phyloP scores from a whole-genome alignment of 2,113 vertebrate species.

The Gallinago jamesoni region DNA sequence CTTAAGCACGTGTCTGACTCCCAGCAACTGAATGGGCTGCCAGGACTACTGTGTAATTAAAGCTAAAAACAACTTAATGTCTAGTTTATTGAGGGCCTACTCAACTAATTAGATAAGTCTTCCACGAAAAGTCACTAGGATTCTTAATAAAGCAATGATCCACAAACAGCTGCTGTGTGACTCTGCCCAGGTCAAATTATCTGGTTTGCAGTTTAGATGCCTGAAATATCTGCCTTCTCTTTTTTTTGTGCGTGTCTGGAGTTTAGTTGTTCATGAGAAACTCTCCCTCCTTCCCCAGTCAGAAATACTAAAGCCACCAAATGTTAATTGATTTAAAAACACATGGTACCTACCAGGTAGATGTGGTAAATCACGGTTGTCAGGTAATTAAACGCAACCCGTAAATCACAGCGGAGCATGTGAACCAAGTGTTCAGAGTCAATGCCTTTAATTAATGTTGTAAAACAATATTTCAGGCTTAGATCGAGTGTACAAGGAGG shows the following conservation, averaged over 20 bases:
- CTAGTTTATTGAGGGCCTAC: constrained; percentile 3
- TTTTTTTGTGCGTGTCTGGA: not conserved
- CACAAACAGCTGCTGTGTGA: constrained; percentile 28
- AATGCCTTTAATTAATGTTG: constrained; percentile 24
- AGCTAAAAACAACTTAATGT: constrained; percentile 17
- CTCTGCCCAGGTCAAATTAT: constrained; percentile 56
- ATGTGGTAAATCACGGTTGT: constrained; percentile 12
- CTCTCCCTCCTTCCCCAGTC: not conserved
- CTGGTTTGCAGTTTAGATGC: constrained; percentile 61
- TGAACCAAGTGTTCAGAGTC: not conserved
- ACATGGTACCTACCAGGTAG: constrained; percentile 15
- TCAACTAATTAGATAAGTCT: constrained; percentile 49
- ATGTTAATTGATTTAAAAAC: not conserved
- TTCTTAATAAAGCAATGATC: constrained; percentile 6
- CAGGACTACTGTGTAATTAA: constrained; percentile 7
- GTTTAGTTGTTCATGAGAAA: not conserved
- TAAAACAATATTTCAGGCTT: constrained; percentile 45
- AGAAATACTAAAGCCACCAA: not conserved
- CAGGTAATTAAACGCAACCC: not conserved
- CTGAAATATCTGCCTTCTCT: not conserved
- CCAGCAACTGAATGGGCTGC: not conserved
- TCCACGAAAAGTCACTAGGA: constrained; percentile 3
- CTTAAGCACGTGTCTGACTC: not conserved
- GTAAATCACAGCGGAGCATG: not conserved
- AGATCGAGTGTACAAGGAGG: not conserved